Conservation (phyloP, 2,888 invertebrate genomes). For the Oscheius sp. region DNA sequence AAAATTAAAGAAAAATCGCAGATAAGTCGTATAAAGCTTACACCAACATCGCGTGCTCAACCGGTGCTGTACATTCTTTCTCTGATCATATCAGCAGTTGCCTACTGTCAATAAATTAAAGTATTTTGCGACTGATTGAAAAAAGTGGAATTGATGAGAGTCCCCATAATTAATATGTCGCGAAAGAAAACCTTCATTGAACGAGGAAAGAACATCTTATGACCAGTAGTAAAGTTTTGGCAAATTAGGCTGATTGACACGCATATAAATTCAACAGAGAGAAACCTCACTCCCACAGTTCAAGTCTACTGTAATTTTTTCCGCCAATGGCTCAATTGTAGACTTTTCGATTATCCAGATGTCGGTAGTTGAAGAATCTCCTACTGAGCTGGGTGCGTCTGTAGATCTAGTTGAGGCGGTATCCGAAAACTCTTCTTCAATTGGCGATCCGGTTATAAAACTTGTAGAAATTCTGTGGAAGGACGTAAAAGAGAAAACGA, state of each 20-base stretch:
- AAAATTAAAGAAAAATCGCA: conserved; percentile 47
- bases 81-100: background rate
- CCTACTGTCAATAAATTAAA: background rate
- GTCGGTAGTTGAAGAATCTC: background rate
- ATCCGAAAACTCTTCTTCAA: conserved; percentile 20
- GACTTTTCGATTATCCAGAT: conserved; percentile 21
- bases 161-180: no score
- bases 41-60: conserved; percentile 29
- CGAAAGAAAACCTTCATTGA: background rate
- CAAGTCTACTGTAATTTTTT: conserved; percentile 25
- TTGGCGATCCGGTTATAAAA: background rate
- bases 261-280: conserved; percentile 15
- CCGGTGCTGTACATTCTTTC: background rate
- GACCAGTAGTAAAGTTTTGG: background rate
- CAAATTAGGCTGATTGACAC: background rate
- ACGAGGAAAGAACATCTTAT: background rate
- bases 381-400: conserved; percentile 4
- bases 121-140: no score
- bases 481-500: background rate
- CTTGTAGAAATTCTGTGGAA: background rate
- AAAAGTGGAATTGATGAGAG: no score
- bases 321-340: conserved; percentile 33
- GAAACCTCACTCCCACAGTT: conserved; percentile 29
- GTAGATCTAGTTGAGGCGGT: conserved; percentile 14
- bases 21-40: conserved; percentile 54